Evolutionary conservation across 2,113 vertebrate species (phyloP).

Genomic region (Murina feae): DNA sequence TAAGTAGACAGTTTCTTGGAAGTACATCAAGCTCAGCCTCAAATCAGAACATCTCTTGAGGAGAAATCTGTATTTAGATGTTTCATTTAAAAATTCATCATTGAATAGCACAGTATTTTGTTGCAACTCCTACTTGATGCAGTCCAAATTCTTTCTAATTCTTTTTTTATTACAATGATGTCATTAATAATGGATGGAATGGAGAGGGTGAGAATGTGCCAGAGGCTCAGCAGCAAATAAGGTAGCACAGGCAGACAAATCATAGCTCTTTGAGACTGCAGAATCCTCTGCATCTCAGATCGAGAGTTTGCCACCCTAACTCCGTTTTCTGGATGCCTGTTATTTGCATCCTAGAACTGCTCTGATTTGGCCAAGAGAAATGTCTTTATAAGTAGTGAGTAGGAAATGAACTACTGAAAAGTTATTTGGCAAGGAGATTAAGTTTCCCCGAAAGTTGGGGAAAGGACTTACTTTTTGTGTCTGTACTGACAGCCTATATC

Average conservation of each 20-base stretch:
- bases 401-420: conserved; percentile 35
- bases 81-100: conserved; percentile 62
- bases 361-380: background rate
- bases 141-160: conserved; percentile 42
- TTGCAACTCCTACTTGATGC: conserved; percentile 16
- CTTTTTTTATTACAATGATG: conserved; percentile 22
- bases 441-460: conserved; percentile 15
- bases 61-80: conserved; percentile 52
- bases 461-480: background rate
- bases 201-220: background rate
- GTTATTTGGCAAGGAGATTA: conserved; percentile 14
- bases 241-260: background rate
- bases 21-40: conserved; percentile 59
- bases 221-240: background rate
- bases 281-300: background rate
- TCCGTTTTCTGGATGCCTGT: background rate
- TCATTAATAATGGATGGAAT: conserved; percentile 31
- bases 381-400: background rate
- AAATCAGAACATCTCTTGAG: conserved; percentile 51
- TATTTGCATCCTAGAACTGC: background rate
- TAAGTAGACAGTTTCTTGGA: conserved; percentile 60
- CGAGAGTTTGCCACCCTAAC: background rate
- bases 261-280: background rate
- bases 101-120: conserved; percentile 39
- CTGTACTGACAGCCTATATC: background rate